phyloP scores from a whole-genome alignment of 2,888 invertebrate species.

The Aproaerema taeniolella region DNA sequence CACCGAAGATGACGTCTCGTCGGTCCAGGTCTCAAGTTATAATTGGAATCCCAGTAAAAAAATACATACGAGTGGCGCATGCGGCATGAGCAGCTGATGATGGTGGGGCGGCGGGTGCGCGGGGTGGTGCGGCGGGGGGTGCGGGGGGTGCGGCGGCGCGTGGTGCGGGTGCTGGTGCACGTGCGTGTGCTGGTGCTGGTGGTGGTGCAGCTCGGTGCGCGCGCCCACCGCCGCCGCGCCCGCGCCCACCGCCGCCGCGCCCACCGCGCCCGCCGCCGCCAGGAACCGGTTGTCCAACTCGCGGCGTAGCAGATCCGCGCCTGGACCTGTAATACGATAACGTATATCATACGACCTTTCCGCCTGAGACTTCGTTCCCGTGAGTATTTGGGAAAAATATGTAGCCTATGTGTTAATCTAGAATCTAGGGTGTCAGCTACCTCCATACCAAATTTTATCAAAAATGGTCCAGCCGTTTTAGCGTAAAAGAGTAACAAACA shows the following conservation, averaged over 20 bases:
- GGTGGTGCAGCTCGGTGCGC: conserved; percentile 94
- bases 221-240: conserved; percentile 75
- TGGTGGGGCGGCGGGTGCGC: conserved; percentile 35
- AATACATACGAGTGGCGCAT: conserved; percentile 80
- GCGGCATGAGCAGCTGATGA: conserved; percentile 40
- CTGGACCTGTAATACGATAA: conserved; percentile 61
- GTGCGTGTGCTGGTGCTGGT: conserved; percentile 95
- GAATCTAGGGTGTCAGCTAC: no score
- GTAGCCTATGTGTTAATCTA: no score
- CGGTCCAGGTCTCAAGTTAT: no score
- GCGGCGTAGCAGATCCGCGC: conserved; percentile 89
- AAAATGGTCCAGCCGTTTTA: no score
- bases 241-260: conserved; percentile 52
- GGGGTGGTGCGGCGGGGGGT: conserved; percentile 44
- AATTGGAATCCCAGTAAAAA: no score
- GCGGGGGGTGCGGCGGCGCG: conserved; percentile 87
- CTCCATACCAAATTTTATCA: no score
- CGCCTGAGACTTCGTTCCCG: no score
- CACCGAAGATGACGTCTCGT: no score
- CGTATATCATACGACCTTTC: no score
- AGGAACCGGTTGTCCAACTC: conserved; percentile 94
- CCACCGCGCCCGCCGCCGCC: conserved; percentile 86
- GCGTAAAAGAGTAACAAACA: no score
- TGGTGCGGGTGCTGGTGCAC: conserved; percentile 89
- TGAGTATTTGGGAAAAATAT: no score